A percentile compares a stretch with the other conserved stretches of the same genome.
phyloP scores from a whole-genome alignment of 2,888 invertebrate species.

The Ellobium chinense region DNA sequence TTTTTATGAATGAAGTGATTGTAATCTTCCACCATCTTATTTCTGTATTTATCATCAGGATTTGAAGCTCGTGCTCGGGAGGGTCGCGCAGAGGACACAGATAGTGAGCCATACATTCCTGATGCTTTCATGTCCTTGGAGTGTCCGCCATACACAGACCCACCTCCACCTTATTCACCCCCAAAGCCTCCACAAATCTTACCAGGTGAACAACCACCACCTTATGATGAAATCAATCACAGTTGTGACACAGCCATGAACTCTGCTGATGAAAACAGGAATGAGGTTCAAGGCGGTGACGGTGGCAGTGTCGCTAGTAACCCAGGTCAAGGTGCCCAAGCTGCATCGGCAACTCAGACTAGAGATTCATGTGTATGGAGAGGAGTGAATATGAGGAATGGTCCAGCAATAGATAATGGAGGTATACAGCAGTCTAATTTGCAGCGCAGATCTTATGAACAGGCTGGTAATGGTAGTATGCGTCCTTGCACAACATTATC shows the following conservation, averaged over 20 bases:
- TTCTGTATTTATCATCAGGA: slow-evolving; percentile 55
- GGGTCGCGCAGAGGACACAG: slow-evolving; percentile 69
- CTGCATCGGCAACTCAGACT: neutral
- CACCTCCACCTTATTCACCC: slow-evolving; percentile 77
- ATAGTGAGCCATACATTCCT: slow-evolving; percentile 70
- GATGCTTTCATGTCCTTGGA: slow-evolving; percentile 71
- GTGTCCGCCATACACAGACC: slow-evolving; percentile 76
- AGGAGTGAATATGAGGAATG: neutral
- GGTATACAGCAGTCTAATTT: neutral
- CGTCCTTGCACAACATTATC: slow-evolving; percentile 15
- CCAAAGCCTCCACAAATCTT: slow-evolving; percentile 72
- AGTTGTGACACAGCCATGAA: neutral
- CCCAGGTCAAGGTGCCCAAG: neutral
- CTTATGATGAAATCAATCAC: slow-evolving; percentile 65
- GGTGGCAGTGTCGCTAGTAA: neutral
- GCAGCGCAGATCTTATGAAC: neutral
- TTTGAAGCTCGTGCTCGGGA: slow-evolving; percentile 59
- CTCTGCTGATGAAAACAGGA: slow-evolving; percentile 20
- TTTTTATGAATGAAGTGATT: too few species aligned
- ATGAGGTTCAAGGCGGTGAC: neutral
- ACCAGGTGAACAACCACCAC: slow-evolving; percentile 73
- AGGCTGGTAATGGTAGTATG: neutral
- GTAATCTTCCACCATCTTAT: too few species aligned
- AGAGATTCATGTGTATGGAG: neutral
- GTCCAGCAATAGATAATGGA: neutral